Percentiles rank a stretch among this genome's conserved stretches.
These are phyloP conservation scores for Sitophilus oryzae DNA, from an alignment of 1,140 invertebrate species.

Conservation along the genomic window DNA sequence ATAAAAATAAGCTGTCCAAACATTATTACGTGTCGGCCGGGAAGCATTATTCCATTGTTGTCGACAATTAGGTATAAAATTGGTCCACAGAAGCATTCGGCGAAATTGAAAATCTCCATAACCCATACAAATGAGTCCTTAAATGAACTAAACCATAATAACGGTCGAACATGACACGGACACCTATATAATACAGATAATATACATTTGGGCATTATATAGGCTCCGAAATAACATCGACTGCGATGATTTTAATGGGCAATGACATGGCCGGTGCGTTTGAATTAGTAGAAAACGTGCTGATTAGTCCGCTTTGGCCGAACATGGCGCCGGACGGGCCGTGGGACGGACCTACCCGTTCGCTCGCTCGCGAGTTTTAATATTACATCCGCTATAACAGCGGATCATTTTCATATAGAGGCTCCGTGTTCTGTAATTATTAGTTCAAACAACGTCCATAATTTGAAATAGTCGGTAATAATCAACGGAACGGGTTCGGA, in stretches of 20 bases:
- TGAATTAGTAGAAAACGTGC: slow-evolving; percentile 43
- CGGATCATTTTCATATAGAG: slow-evolving; percentile 33
- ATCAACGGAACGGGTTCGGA: slow-evolving; percentile 21
- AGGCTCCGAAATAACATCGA: slow-evolving; percentile 33
- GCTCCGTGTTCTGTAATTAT: slow-evolving; percentile 34
- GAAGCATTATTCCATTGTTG: not conserved
- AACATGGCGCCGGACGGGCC: slow-evolving; percentile 36
- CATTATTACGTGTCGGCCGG: not conserved
- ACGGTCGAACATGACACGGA: slow-evolving; percentile 34
- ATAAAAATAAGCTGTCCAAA: too few species aligned
- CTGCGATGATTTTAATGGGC: slow-evolving; percentile 42
- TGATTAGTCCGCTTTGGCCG: slow-evolving; percentile 38
- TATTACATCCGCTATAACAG: slow-evolving; percentile 33
- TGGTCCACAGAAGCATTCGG: not conserved
- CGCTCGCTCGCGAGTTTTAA: slow-evolving; percentile 40
- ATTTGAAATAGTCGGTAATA: slow-evolving; percentile 27
- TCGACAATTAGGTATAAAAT: not conserved
- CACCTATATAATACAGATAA: slow-evolving; percentile 37
- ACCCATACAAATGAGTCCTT: slow-evolving; percentile 25
- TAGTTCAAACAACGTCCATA: slow-evolving; percentile 33
- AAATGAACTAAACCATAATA: slow-evolving; percentile 29
- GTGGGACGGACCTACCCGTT: slow-evolving; percentile 34
- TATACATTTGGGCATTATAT: slow-evolving; percentile 38
- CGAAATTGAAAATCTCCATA: slow-evolving; percentile 12
- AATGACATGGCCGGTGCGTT: slow-evolving; percentile 42